A percentile compares a stretch with the other conserved stretches of the same genome.
Evolutionary conservation across 2,888 invertebrate genomes (phyloP).

Genomic region (Dorcus hopei): DNA sequence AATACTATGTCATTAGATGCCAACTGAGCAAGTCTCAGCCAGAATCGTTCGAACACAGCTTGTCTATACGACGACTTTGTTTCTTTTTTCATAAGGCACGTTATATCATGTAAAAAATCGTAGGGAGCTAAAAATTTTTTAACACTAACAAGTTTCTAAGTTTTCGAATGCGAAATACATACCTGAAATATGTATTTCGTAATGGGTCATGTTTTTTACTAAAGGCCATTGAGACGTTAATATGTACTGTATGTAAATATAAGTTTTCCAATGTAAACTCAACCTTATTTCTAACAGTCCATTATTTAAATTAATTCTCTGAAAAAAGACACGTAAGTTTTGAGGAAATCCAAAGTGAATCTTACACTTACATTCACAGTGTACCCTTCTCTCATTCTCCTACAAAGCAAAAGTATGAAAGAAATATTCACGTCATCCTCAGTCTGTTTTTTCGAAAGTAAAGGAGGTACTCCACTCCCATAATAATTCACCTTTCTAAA

Average conservation of each 20-base stretch:
- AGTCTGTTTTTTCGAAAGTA: conserved; percentile 61
- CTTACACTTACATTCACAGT: conserved; percentile 55
- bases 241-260: conserved; percentile 67
- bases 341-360: neutral
- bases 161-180: conserved; percentile 14
- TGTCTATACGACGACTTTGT: conserved; percentile 63
- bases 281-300: conserved; percentile 61
- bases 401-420: conserved; percentile 64
- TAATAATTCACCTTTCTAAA: conserved; percentile 54
- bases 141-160: neutral
- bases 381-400: conserved; percentile 75
- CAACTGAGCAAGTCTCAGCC: conserved; percentile 62
- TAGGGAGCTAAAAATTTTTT: conserved; percentile 56
- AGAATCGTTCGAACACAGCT: conserved; percentile 63
- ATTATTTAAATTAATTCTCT: conserved; percentile 38
- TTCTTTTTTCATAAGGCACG: conserved; percentile 61
- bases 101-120: conserved; percentile 72
- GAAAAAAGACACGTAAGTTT: conserved; percentile 9
- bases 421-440: conserved; percentile 62
- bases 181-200: conserved; percentile 47
- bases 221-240: conserved; percentile 61
- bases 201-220: conserved; percentile 43
- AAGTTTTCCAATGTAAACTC: conserved; percentile 69
- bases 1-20: conserved; percentile 65
- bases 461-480: conserved; percentile 54